Base-by-base conservation (phyloP, 2,888 invertebrate species). In the Micropterix aruncella region DNA sequence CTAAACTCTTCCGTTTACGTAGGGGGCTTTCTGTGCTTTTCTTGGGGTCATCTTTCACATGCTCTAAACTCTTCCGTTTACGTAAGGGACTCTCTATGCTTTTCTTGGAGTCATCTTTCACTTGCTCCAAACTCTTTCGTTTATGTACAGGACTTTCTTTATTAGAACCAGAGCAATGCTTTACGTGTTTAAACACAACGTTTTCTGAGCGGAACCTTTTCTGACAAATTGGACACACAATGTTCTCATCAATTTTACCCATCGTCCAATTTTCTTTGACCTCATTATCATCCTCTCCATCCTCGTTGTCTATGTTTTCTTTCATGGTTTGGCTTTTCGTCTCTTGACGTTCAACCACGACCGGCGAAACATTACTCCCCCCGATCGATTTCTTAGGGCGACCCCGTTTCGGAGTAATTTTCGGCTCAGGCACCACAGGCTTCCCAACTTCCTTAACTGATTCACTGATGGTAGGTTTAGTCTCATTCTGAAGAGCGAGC, bases 231-330 rank as follows among this genome's bases (percentile, higher is more conserved):
- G 71, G 71, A 48, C 71, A 71, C 16, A 70, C 61, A 38, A 71
- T 70, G 48, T 70, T 68, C 53, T 70, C 70, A 53, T 70, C 68
- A 39, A 70, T 70, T 59, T 69, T 70, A n/a, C 70, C 70, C 68
- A 69, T 68, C 2, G 69, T 69, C 70, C 69, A 70, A 53, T 69
- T 69, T 57, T 66, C 68, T 38, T 38, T 38, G 3, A 67, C 55
- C 5, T 63, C 57, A 9, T 9, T n/a, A 54, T 57, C 63, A 19
- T 57, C 60, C 16, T 57, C 59, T 44, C 54, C 58, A 43, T 54
- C 57, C 3, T 55, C 54, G 15, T 60, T 58, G 15, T 60, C 61
- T 40, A 63, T 65, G 19, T 60, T 60, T 19, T 56, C 56, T 55
- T 56, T 37, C 52, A 53, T 19, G 44, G 53, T 52, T 60, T 63